Evolutionary conservation across 2,888 invertebrate genomes (phyloP).

Genomic region (Merodon equestris): DNA sequence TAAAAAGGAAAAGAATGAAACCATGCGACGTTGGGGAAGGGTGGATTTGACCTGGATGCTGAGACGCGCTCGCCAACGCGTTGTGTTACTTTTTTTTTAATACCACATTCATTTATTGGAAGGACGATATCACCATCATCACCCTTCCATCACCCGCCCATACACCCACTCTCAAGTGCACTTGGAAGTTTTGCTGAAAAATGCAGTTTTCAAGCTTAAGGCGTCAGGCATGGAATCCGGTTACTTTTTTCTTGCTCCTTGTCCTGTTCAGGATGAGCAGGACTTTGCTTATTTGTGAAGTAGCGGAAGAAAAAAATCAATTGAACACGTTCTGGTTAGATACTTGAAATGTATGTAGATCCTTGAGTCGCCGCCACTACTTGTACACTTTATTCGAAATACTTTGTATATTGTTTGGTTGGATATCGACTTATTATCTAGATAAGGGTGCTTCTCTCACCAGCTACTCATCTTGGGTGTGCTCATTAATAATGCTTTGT

Average conservation of each 20-base stretch:
- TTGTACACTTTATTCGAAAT: slow-evolving; percentile 5
- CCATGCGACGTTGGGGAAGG: no score
- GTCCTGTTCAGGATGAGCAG: not conserved
- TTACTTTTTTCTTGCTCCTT: not conserved
- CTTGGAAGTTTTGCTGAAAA: slow-evolving; percentile 66
- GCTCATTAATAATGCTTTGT: slow-evolving; percentile 51
- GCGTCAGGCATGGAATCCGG: not conserved
- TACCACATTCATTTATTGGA: slow-evolving; percentile 51
- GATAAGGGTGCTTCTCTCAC: slow-evolving; percentile 50
- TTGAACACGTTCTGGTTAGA: slow-evolving; percentile 65
- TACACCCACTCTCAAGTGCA: slow-evolving; percentile 35
- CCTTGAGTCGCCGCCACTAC: slow-evolving; percentile 55
- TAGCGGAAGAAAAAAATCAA: slow-evolving; percentile 55
- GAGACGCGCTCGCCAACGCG: slow-evolving; percentile 17
- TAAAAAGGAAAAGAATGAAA: no score
- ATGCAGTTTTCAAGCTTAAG: slow-evolving; percentile 56
- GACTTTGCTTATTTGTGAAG: slow-evolving; percentile 6
- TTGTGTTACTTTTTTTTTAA: slow-evolving; percentile 47
- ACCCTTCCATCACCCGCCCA: slow-evolving; percentile 4
- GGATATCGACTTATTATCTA: slow-evolving; percentile 63
- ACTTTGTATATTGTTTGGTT: slow-evolving; percentile 9
- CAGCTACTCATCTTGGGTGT: slow-evolving; percentile 46
- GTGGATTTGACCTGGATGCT: slow-evolving; percentile 47
- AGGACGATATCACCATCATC: slow-evolving; percentile 39
- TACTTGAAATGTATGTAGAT: slow-evolving; percentile 39